Conservation (phyloP, 1,140 invertebrate species). For the Plectrocnemia conspersa region DNA sequence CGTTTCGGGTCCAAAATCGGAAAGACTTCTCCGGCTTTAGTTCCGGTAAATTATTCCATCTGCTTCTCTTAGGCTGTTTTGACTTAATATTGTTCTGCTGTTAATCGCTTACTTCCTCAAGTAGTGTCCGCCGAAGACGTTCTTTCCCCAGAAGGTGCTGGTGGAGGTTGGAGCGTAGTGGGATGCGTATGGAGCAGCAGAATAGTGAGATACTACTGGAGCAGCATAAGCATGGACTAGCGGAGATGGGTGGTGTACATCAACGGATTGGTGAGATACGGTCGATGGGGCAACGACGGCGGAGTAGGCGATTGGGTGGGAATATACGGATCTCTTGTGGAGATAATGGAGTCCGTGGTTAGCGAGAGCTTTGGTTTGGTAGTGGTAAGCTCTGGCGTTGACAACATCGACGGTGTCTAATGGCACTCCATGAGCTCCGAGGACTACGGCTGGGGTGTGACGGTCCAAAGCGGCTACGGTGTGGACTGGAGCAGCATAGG, state of each 20-base stretch:
- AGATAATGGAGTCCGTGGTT: conserved; percentile 42
- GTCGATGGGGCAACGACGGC: conserved; percentile 32
- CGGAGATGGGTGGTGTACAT: conserved; percentile 25
- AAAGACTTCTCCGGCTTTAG: conserved; percentile 13
- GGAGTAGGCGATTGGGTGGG: conserved; percentile 43
- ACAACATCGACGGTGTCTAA: conserved; percentile 49
- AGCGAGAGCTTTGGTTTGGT: conserved; percentile 45
- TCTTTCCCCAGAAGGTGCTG: conserved; percentile 21
- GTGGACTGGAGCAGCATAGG: background rate
- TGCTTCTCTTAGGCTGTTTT: background rate
- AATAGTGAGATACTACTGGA: conserved; percentile 22
- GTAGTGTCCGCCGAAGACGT: conserved; percentile 26
- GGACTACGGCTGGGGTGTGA: conserved; percentile 42
- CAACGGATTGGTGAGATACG: conserved; percentile 36
- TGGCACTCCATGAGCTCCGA: conserved; percentile 44
- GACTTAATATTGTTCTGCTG: conserved; percentile 12
- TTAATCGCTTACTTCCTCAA: background rate
- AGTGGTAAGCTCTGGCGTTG: conserved; percentile 47
- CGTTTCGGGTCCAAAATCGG: conserved; percentile 23
- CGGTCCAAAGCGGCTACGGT: conserved; percentile 34
- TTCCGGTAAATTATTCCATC: conserved; percentile 12
- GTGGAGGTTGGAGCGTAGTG: conserved; percentile 13
- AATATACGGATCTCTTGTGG: conserved; percentile 37
- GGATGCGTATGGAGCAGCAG: conserved; percentile 20
- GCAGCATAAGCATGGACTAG: conserved; percentile 30